A percentile compares a stretch with the other conserved stretches of the same genome.
Conservation (phyloP, 1,140 invertebrate genomes). For the Cylas formicarius region DNA sequence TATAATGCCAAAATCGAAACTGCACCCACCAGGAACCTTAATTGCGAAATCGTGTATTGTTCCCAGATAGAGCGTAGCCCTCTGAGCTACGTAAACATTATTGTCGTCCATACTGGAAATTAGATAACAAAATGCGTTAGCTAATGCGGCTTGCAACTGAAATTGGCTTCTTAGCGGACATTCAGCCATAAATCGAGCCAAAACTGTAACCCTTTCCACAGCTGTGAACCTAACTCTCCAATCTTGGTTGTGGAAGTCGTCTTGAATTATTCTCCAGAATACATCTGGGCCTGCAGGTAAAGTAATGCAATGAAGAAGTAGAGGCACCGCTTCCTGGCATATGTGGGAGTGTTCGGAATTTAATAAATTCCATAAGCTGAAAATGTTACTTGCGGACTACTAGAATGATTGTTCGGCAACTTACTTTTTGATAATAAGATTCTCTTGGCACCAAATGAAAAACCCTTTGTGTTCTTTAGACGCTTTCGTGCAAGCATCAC, state of each 20-base stretch:
- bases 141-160: conserved; percentile 84
- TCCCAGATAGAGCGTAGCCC: conserved; percentile 86
- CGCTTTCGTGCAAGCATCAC: conserved; percentile 83
- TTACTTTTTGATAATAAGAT: conserved; percentile 90
- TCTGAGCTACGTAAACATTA: conserved; percentile 89
- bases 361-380: conserved; percentile 88
- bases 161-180: conserved; percentile 76
- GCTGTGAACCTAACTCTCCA: conserved; percentile 88
- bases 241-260: conserved; percentile 84
- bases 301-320: conserved; percentile 91
- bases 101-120: conserved; percentile 94
- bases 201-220: conserved; percentile 86
- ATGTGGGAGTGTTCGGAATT: conserved; percentile 91
- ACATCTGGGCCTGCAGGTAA: conserved; percentile 87
- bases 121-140: conserved; percentile 94
- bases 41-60: conserved; percentile 86
- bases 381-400: neutral
- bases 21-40: too few species aligned
- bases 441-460: conserved; percentile 96
- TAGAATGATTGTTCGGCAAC: conserved; percentile 32
- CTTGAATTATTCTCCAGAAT: conserved; percentile 89
- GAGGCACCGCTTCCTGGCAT: conserved; percentile 78
- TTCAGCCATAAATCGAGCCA: conserved; percentile 88
- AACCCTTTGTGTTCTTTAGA: conserved; percentile 88
- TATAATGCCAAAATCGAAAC: neutral